A percentile compares a stretch with the other conserved stretches of the same genome.
Evolutionary conservation across 2,888 invertebrate genomes (phyloP).

Genomic region (Drosophila infuscata): DNA sequence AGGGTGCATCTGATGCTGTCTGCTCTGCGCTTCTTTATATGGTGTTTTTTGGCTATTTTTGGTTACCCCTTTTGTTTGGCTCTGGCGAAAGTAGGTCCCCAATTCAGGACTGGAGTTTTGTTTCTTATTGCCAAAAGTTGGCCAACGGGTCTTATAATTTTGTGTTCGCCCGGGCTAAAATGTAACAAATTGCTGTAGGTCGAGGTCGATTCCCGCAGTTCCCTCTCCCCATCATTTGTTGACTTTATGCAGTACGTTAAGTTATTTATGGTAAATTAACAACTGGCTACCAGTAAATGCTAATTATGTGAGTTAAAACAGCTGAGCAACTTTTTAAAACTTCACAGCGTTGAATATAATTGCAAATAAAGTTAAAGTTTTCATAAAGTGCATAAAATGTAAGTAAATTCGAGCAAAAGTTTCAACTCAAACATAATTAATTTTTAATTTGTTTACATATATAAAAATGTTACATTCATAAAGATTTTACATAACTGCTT

Average conservation of each 20-base stretch:
- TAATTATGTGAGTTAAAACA: constrained; percentile 37
- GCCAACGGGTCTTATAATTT: constrained; percentile 59
- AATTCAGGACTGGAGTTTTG: constrained; percentile 37
- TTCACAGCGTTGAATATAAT: neutral
- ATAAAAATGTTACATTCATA: neutral
- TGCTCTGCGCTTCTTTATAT: constrained; percentile 54
- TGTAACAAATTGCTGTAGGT: constrained; percentile 67
- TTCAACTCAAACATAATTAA: neutral
- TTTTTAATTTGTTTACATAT: neutral
- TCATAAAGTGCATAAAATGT: neutral
- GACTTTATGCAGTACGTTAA: constrained; percentile 16
- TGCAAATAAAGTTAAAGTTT: neutral
- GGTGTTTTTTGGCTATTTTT: constrained; percentile 72
- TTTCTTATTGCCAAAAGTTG: constrained; percentile 45
- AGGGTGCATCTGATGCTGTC: constrained; percentile 9
- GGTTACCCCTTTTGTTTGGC: constrained; percentile 61
- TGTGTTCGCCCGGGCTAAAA: constrained; percentile 51
- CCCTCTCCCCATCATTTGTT: neutral
- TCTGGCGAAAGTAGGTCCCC: constrained; percentile 61
- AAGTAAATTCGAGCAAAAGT: neutral
- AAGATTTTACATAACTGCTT: neutral
- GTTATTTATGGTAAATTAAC: constrained; percentile 33
- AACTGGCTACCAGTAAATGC: constrained; percentile 24
- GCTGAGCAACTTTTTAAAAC: neutral
- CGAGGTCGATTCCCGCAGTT: constrained; percentile 34